Evolutionary conservation across 2,888 invertebrate genomes (phyloP).

Genomic region (Vandiemenella viatica): DNA sequence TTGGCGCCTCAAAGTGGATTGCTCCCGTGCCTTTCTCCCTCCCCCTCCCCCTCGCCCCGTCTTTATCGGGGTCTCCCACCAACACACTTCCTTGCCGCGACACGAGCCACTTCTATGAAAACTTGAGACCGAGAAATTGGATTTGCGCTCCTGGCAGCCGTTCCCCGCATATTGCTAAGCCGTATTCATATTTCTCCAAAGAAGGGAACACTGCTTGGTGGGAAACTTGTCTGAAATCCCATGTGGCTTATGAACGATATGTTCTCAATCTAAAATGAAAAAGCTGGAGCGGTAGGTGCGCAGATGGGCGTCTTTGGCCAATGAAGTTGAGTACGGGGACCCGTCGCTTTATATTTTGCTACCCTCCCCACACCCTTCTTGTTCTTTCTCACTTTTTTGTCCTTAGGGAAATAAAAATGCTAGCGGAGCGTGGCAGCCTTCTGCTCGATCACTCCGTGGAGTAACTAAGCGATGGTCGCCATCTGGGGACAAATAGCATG

Average conservation of each 20-base stretch:
- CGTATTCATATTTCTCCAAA: background rate
- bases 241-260: conserved; percentile 17
- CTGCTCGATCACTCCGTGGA: too few species aligned
- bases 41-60: background rate
- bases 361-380: too few species aligned
- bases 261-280: conserved; percentile 15
- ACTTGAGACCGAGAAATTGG: conserved; percentile 4
- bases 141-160: conserved; percentile 1
- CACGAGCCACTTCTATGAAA: background rate
- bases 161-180: background rate
- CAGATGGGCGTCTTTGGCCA: conserved; percentile 1
- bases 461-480: too few species aligned
- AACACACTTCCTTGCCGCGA: background rate
- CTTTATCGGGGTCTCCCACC: background rate
- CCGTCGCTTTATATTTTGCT: too few species aligned
- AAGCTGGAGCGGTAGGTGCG: conserved; percentile 1
- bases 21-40: background rate
- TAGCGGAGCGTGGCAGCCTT: background rate
- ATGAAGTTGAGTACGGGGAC: conserved; percentile 5
- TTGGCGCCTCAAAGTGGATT: background rate
- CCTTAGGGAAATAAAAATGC: conserved; percentile 8
- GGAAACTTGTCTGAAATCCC: conserved; percentile 10
- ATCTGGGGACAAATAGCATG: too few species aligned
- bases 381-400: too few species aligned
- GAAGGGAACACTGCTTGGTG: background rate